Evolutionary conservation across 2,113 vertebrate genomes (phyloP).

Genomic region (Ictidomys tridecemlineatus): DNA sequence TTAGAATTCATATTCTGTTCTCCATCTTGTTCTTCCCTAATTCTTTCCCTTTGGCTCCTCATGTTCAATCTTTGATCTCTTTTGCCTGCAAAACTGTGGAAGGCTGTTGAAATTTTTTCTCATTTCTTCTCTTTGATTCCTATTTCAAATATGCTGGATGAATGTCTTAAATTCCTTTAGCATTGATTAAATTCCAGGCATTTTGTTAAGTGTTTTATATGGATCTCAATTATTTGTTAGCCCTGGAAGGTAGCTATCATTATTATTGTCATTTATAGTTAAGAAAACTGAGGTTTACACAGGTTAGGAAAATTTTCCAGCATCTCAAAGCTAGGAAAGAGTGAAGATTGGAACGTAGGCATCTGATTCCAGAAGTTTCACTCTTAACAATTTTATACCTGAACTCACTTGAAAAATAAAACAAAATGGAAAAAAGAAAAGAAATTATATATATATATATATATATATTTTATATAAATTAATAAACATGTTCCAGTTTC

Average conservation of each 20-base stretch:
- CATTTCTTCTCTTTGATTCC: constrained; percentile 30
- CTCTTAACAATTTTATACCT: not conserved
- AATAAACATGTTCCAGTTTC: not conserved
- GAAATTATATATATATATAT: not conserved
- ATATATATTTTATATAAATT: too few species aligned
- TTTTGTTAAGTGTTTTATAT: constrained; percentile 13
- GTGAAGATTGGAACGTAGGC: not conserved
- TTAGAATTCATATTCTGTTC: not conserved
- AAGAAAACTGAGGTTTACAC: not conserved
- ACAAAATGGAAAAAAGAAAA: not conserved
- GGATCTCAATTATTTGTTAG: constrained; percentile 24
- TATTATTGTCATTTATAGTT: constrained; percentile 6
- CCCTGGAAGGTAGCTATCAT: not conserved
- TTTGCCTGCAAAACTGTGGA: not conserved
- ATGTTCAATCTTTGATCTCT: not conserved
- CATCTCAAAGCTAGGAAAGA: not conserved
- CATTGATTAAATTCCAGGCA: not conserved
- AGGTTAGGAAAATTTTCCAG: not conserved
- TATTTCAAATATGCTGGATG: not conserved
- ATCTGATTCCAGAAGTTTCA: not conserved
- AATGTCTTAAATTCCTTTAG: not conserved
- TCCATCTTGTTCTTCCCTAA: not conserved
- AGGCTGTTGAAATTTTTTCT: not conserved
- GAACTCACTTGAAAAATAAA: not conserved
- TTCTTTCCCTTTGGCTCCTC: not conserved